Conservation (phyloP, 2,113 vertebrate genomes). For the Microcebus tavaratra region DNA sequence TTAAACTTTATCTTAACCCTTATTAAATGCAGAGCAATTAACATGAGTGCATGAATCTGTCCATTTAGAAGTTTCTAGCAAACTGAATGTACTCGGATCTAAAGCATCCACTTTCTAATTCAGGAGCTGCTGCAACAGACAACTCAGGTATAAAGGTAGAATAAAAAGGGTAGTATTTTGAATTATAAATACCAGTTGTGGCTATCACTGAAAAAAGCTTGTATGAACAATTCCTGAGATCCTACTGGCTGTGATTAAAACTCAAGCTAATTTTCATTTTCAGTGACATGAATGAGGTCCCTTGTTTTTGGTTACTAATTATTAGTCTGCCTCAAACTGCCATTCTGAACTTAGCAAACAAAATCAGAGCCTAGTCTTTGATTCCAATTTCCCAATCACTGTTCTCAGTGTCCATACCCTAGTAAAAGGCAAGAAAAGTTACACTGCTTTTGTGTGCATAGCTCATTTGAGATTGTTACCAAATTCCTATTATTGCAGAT, state of each 20-base stretch:
- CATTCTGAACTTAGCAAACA: background rate
- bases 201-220: background rate
- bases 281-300: background rate
- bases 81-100: background rate
- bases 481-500: background rate
- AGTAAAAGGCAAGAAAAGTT: background rate
- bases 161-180: background rate
- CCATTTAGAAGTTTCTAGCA: background rate
- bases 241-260: background rate
- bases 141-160: background rate
- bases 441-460: background rate
- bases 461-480: background rate
- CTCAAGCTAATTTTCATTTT: background rate
- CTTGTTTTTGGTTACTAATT: background rate
- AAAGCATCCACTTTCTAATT: background rate
- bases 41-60: background rate
- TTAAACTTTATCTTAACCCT: background rate
- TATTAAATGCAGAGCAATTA: background rate
- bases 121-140: background rate
- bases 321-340: background rate
- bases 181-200: background rate
- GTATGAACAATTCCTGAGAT: background rate
- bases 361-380: background rate
- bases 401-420: background rate
- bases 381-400: background rate